Conservation (phyloP, 2,888 invertebrate genomes). For the Cosmia pyralina region DNA sequence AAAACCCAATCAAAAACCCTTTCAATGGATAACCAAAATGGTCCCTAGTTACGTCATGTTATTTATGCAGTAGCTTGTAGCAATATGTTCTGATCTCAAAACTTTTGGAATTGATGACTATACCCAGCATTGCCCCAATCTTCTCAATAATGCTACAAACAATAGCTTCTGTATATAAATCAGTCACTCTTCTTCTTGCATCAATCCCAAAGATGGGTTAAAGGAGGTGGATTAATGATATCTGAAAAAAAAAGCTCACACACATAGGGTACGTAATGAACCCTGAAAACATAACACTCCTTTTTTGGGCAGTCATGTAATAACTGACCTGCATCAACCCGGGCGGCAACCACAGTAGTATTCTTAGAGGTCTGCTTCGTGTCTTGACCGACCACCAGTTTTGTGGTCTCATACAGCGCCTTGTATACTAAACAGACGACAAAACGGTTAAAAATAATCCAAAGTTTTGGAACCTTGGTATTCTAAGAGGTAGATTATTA, state of each 20-base stretch:
- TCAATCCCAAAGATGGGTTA: neutral
- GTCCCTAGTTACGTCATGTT: too few species aligned
- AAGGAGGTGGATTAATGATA: too few species aligned
- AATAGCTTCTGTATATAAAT: neutral
- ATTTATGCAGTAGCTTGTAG: too few species aligned
- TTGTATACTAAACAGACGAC: conserved; percentile 69
- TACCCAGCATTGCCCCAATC: too few species aligned
- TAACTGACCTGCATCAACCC: conserved; percentile 53
- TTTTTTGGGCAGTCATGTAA: neutral
- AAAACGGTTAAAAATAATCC: neutral
- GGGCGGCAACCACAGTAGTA: neutral
- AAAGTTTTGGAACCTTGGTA: too few species aligned
- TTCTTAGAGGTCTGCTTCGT: conserved; percentile 32
- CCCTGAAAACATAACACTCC: neutral
- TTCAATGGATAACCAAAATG: too few species aligned
- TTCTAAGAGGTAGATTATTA: too few species aligned
- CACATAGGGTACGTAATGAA: neutral
- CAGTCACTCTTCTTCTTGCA: neutral
- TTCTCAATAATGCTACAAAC: neutral
- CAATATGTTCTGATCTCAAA: too few species aligned
- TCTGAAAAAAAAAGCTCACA: neutral
- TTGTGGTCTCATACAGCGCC: conserved; percentile 72
- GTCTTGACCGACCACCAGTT: conserved; percentile 59
- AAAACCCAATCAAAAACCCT: too few species aligned
- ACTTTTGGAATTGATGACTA: too few species aligned